These are phyloP conservation scores for Venustoraphidia nigricollis DNA, from an alignment of 2,888 invertebrate species.

Conservation along the genomic window DNA sequence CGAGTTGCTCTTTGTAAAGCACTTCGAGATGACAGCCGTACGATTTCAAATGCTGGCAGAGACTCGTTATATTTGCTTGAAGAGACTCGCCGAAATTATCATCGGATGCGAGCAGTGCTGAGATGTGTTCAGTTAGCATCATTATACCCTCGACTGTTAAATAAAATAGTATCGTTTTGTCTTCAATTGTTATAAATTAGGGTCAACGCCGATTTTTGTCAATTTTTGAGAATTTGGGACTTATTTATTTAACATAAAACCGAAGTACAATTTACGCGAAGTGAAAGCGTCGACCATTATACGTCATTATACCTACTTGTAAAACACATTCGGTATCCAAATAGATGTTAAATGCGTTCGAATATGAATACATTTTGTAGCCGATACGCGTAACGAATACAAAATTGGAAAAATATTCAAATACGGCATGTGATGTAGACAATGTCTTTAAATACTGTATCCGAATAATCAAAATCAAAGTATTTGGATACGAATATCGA, in stretches of 20 bases:
- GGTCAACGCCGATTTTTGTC: not conserved
- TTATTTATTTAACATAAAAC: too few relatives aligned
- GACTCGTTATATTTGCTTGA: slow-evolving; percentile 56
- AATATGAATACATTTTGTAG: too few relatives aligned
- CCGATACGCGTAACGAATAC: too few relatives aligned
- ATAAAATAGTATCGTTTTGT: slow-evolving; percentile 9
- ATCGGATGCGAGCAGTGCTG: slow-evolving; percentile 58
- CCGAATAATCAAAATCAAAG: too few relatives aligned
- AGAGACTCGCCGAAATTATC: slow-evolving; percentile 47
- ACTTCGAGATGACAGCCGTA: slow-evolving; percentile 69
- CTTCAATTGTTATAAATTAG: not conserved
- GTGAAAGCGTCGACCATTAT: too few relatives aligned
- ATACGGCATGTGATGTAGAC: too few relatives aligned
- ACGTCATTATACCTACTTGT: not conserved
- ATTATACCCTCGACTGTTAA: slow-evolving; percentile 65
- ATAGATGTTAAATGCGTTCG: not conserved
- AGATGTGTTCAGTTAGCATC: slow-evolving; percentile 67
- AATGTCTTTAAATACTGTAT: too few relatives aligned
- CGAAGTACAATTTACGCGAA: too few relatives aligned
- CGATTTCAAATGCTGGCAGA: slow-evolving; percentile 68
- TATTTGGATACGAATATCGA: too few relatives aligned
- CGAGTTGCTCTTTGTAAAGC: slow-evolving; percentile 71
- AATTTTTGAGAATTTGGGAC: too few relatives aligned
- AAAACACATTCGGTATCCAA: not conserved
- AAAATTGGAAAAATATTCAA: too few relatives aligned